Evolutionary conservation across 2,113 vertebrate species (phyloP).

Genomic region (Noctilio leporinus): DNA sequence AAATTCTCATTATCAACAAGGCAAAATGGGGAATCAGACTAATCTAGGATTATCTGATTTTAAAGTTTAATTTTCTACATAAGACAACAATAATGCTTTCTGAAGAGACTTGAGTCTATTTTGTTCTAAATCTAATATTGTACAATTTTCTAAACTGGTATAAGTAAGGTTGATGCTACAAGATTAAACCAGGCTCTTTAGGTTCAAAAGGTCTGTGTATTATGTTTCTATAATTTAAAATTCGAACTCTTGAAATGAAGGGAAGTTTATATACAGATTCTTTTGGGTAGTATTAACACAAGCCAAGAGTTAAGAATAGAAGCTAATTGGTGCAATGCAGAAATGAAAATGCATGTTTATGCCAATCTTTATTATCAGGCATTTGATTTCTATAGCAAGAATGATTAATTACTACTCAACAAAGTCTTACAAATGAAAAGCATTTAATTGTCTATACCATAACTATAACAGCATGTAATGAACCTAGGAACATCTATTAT

Average conservation of each 20-base stretch:
- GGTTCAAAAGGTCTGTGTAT: background rate
- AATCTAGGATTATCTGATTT: background rate
- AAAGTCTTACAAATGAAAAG: background rate
- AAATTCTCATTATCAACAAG: background rate
- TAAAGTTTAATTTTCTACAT: background rate
- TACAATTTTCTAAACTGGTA: background rate
- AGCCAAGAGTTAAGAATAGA: background rate
- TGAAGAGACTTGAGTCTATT: background rate
- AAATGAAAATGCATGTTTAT: background rate
- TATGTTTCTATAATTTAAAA: background rate
- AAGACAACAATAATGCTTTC: background rate
- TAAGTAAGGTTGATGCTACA: background rate
- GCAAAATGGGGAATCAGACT: background rate
- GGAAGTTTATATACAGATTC: background rate
- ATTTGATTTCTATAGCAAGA: background rate
- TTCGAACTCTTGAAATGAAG: background rate
- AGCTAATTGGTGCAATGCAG: background rate
- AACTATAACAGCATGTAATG: background rate
- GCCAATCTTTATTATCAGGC: background rate
- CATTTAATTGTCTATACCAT: background rate
- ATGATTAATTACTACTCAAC: background rate
- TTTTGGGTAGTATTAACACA: background rate
- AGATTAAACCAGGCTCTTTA: background rate
- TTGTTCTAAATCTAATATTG: background rate
- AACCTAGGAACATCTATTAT: slow-evolving; percentile 4